phyloP scores from a whole-genome alignment of 2,113 vertebrate species.

The Neofelis nebulosa region DNA sequence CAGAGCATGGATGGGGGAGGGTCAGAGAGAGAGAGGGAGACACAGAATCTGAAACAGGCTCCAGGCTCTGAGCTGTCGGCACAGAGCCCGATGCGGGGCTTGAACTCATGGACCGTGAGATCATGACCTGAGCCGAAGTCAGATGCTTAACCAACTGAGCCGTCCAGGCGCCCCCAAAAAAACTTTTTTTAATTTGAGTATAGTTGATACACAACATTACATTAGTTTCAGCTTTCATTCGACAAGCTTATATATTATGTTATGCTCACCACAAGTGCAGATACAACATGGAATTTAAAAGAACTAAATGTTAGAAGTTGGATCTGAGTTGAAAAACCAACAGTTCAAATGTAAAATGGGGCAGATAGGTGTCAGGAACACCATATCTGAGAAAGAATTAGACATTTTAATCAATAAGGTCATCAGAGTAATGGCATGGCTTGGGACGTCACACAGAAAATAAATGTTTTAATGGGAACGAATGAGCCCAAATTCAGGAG shows the following conservation, averaged over 20 bases:
- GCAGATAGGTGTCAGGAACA: not conserved
- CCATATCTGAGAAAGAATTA: not conserved
- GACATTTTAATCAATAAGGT: not conserved
- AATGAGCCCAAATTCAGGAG: not conserved
- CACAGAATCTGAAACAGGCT: too few relatives aligned
- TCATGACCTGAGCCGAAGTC: too few relatives aligned
- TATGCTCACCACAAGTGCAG: not conserved
- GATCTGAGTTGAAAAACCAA: not conserved
- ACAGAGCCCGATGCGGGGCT: too few relatives aligned
- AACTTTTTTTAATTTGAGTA: not conserved
- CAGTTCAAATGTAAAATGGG: not conserved
- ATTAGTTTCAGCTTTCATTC: not conserved
- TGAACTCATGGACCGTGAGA: too few relatives aligned
- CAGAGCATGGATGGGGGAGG: too few relatives aligned
- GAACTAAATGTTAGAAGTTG: not conserved
- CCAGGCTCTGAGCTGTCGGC: too few relatives aligned
- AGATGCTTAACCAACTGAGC: too few relatives aligned
- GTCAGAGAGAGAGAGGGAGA: too few relatives aligned
- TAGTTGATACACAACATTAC: not conserved
- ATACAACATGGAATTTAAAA: not conserved
- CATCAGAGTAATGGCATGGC: not conserved
- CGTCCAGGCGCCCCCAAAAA: too few relatives aligned
- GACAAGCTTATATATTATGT: not conserved
- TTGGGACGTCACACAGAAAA: not conserved
- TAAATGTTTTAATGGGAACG: not conserved